phyloP scores from a whole-genome alignment of 1,140 invertebrate species.

The Cepaea nemoralis region DNA sequence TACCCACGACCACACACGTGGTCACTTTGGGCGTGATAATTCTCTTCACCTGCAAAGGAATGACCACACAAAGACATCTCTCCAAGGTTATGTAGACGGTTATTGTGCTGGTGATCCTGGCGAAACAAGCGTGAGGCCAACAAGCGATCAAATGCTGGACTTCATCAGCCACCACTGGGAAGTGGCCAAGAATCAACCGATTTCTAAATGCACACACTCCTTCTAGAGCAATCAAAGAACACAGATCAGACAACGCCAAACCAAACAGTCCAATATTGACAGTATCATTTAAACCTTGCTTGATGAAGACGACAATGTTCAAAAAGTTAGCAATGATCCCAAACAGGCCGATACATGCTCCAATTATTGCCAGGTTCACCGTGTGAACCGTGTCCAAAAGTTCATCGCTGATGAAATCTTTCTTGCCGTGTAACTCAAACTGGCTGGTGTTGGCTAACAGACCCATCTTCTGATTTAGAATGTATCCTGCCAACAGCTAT shows the following conservation, averaged over 20 bases:
- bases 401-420: no score
- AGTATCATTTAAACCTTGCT: no score
- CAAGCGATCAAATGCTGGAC: neutral
- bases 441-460: no score
- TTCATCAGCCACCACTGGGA: neutral
- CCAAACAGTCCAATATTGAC: no score
- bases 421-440: no score
- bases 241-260: neutral
- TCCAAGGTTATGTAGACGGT: neutral
- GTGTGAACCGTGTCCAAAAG: no score
- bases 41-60: constrained; percentile 11
- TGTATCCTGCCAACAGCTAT: no score
- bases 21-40: neutral
- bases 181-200: neutral
- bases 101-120: neutral
- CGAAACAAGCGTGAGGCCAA: constrained; percentile 16
- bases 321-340: no score
- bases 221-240: neutral
- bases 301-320: no score
- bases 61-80: constrained; percentile 16
- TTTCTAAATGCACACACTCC: neutral
- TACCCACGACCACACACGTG: neutral
- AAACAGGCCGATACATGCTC: no score
- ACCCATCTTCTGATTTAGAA: no score
- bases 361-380: no score